Evolutionary conservation across 2,113 vertebrate species (phyloP).

Genomic region (Leiothrix lutea): DNA sequence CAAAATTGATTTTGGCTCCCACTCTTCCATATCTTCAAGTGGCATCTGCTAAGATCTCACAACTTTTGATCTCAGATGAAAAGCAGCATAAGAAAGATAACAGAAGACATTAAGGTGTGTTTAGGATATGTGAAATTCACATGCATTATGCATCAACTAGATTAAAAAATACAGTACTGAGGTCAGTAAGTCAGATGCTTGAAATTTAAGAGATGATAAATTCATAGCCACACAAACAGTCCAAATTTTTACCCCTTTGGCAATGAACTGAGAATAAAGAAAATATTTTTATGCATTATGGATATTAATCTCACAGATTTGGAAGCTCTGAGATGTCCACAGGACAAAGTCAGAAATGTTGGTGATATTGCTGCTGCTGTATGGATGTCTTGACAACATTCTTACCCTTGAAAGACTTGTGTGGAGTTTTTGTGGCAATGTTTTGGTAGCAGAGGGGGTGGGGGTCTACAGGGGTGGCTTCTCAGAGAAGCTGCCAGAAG

Average conservation of each 20-base stretch:
- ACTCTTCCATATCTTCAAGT: neutral
- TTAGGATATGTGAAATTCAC: neutral
- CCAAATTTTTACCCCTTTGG: neutral
- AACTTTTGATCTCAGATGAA: neutral
- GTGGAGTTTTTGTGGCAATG: neutral
- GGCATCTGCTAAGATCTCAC: neutral
- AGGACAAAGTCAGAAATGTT: neutral
- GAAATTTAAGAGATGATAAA: neutral
- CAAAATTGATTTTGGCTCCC: neutral
- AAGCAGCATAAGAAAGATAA: neutral
- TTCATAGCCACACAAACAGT: neutral
- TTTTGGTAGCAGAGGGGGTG: rapidly evolving
- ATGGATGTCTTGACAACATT: neutral
- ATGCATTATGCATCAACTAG: neutral
- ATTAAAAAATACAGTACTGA: neutral
- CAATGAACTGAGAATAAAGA: neutral
- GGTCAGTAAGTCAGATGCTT: neutral
- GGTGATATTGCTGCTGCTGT: neutral
- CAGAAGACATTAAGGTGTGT: neutral
- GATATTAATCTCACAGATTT: neutral
- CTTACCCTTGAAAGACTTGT: neutral
- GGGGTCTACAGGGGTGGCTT: neutral
- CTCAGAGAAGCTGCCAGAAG: neutral
- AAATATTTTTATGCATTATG: neutral
- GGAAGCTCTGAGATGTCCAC: neutral